These are phyloP conservation scores for Rhynchonycteris naso DNA, from an alignment of 2,797 vertebrate species.

Conservation along the genomic window DNA sequence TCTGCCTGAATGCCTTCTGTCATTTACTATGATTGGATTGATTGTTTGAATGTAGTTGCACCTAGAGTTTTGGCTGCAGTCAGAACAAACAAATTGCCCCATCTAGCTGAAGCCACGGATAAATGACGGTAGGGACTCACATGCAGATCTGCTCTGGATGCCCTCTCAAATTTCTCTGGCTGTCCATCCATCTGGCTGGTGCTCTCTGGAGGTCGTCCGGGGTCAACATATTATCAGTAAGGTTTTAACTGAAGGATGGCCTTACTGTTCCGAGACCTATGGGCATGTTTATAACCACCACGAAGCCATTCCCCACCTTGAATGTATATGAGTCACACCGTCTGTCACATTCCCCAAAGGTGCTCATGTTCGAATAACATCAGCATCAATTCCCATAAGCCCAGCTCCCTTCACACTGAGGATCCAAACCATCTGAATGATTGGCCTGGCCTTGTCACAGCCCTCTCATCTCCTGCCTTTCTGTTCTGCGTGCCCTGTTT, in stretches of 20 bases:
- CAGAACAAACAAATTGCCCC: constrained; percentile 35
- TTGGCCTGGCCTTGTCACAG: not conserved
- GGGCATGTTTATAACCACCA: not conserved
- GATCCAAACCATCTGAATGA: not conserved
- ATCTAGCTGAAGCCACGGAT: not conserved
- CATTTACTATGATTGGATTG: constrained; percentile 41
- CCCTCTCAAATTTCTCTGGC: not conserved
- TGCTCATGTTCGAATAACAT: not conserved
- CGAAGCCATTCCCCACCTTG: not conserved
- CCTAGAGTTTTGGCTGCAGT: not conserved
- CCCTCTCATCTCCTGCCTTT: not conserved
- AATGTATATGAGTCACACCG: not conserved
- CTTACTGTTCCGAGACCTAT: not conserved
- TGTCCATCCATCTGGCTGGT: not conserved
- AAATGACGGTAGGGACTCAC: not conserved
- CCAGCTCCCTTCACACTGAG: too few species aligned
- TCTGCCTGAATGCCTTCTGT: constrained; percentile 15
- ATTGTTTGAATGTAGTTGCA: not conserved
- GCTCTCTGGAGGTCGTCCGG: not conserved
- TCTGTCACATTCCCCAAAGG: not conserved
- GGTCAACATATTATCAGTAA: not conserved
- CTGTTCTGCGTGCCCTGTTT: not conserved
- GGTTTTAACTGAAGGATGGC: not conserved
- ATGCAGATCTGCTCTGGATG: not conserved
- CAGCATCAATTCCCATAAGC: not conserved